phyloP scores from a whole-genome alignment of 2,797 vertebrate species.

The Novumbra hubbsi region DNA sequence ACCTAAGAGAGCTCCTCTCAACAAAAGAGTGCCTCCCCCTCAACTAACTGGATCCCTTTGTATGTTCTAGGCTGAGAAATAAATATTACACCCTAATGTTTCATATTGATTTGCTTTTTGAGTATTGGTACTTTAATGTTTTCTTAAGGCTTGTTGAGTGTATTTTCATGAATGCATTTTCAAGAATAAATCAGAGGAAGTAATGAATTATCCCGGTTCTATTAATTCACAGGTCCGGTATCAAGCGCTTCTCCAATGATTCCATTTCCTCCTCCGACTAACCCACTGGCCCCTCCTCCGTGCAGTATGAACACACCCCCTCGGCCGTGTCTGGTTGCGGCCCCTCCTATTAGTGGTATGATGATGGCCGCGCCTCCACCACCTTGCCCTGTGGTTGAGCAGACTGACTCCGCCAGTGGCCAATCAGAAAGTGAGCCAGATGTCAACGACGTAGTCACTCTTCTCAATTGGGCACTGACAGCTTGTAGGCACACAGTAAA shows the following conservation, averaged over 20 bases:
- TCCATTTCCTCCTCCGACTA: slow-evolving; percentile 37
- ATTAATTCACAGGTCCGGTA: slow-evolving; percentile 31
- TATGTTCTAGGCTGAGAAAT: slow-evolving; percentile 32
- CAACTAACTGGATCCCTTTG: slow-evolving; percentile 60
- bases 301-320: slow-evolving; percentile 32
- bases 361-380: slow-evolving; percentile 16
- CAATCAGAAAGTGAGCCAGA: slow-evolving; percentile 61
- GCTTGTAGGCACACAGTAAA: slow-evolving; percentile 72
- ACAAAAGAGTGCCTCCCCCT: slow-evolving; percentile 70
- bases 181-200: background rate
- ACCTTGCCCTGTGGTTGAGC: slow-evolving; percentile 31
- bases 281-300: slow-evolving; percentile 39
- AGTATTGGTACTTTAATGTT: background rate
- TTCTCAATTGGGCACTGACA: slow-evolving; percentile 71
- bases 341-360: slow-evolving; percentile 26
- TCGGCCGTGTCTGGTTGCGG: slow-evolving; percentile 26
- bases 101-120: background rate
- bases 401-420: slow-evolving; percentile 28
- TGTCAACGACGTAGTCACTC: slow-evolving; percentile 65
- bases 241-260: slow-evolving; percentile 29
- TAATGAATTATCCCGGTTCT: background rate
- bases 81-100: background rate
- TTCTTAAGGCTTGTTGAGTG: background rate
- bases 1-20: slow-evolving; percentile 69
- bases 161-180: background rate